phyloP scores from a whole-genome alignment of 2,797 vertebrate species.

The Synanceia verrucosa region DNA sequence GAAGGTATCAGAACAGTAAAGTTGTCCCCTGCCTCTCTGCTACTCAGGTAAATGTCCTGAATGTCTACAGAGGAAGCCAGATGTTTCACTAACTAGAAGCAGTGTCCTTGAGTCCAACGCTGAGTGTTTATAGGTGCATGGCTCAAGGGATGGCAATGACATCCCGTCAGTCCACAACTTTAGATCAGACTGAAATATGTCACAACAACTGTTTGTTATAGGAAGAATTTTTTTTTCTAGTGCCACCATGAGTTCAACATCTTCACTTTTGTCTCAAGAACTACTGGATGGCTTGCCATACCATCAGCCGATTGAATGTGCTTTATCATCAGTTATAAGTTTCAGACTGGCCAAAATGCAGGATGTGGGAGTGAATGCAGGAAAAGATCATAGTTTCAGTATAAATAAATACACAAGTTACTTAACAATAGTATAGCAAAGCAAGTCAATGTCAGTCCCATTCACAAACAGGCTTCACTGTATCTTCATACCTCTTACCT shows the following conservation, averaged over 20 bases:
- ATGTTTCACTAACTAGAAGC: not conserved
- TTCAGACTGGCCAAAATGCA: not conserved
- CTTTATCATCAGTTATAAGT: not conserved
- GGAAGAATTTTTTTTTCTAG: not conserved
- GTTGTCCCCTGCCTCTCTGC: not conserved
- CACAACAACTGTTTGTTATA: not conserved
- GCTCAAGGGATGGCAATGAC: not conserved
- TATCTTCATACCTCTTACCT: no score
- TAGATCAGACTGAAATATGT: not conserved
- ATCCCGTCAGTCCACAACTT: not conserved
- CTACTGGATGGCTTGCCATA: not conserved
- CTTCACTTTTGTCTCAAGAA: not conserved
- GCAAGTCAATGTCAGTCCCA: not conserved
- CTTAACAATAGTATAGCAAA: not conserved
- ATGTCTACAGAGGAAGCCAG: not conserved
- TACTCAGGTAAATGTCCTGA: not conserved
- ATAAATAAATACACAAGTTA: not conserved
- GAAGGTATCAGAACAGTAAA: not conserved
- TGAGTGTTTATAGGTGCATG: not conserved
- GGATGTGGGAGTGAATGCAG: no score
- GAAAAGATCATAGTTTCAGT: not conserved
- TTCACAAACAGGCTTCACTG: not conserved
- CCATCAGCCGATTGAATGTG: not conserved
- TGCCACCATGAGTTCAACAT: not conserved
- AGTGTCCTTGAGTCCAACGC: not conserved